Evolutionary conservation across 2,888 invertebrate genomes (phyloP), one percentile per base, ranked within the genome.

Genomic region (Epinotia nisella): DNA sequence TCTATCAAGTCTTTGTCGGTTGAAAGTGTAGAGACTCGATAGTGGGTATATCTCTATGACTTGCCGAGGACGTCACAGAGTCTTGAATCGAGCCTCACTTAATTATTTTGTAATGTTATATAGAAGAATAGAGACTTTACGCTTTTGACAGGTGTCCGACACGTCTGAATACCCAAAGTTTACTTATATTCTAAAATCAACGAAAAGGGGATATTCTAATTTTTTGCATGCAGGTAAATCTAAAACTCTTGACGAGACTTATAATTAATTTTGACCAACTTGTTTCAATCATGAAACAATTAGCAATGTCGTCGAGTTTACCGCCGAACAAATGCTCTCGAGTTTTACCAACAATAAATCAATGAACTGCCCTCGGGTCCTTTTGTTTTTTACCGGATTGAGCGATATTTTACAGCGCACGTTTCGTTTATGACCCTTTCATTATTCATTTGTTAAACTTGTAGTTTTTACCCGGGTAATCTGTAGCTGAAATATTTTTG

Each of bases 351-450:
- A 68, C 67, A 51, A 73, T 90, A 89, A 89, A 89, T 89, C 87
- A 83, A 82, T 83, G 83, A 86, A 86, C 86, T 82, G 84, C 82
- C 78, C 82, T 78, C 78, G 76, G 78, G 79, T 45, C 79, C 80
- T 83, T 83, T 83, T 81, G 79, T 87, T 87, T 90, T 90, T 88
- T 86, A 80, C 81, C 76, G 79, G 76, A 73, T 79, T 76, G 77
- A 76, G 78, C 82, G 80, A 88, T 90, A 88, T 87, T 88, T 91
- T 85, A 89, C 81, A 82, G 81, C 84, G 82, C 91, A 87, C 85
- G 88, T 90, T 90, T 88, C 87, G 84, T 89, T 91, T 90, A 91
- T 89, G 89, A 89, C 86, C 82, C 80, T 75, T 81, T 88, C 90
- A 90, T 92, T 89, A 90, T 91, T 86, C 78, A 87, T 89, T 88